Conservation (phyloP, 2,113 vertebrate species). For the Toxostoma redivivum region DNA sequence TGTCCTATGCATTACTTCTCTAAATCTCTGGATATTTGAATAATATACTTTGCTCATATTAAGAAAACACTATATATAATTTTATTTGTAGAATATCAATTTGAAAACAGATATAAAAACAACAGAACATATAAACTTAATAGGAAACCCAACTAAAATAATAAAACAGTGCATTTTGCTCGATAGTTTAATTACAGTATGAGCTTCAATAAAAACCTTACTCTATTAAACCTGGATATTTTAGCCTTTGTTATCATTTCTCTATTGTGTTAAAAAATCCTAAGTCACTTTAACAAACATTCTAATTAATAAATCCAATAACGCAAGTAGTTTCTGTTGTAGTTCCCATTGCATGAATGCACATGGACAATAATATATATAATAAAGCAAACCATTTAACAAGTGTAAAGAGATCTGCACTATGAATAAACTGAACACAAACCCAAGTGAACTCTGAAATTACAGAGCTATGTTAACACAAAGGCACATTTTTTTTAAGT, state of each 20-base stretch:
- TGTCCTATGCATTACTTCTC: not conserved
- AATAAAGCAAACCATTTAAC: not conserved
- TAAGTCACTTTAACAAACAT: not conserved
- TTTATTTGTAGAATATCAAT: slow-evolving; percentile 28
- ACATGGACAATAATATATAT: not conserved
- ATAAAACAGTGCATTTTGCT: not conserved
- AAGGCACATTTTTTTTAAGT: slow-evolving; percentile 7
- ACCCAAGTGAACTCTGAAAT: not conserved
- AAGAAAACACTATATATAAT: not conserved
- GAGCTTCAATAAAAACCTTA: not conserved
- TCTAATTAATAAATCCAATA: not conserved
- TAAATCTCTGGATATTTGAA: not conserved
- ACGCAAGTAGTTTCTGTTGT: not conserved
- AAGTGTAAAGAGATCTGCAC: not conserved
- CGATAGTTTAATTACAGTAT: not conserved
- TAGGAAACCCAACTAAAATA: not conserved
- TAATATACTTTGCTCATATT: not conserved
- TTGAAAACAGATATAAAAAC: not conserved
- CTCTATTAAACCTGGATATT: not conserved
- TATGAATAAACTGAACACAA: not conserved
- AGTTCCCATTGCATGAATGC: not conserved
- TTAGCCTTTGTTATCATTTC: not conserved
- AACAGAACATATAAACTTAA: not conserved
- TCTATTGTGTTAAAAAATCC: not conserved
- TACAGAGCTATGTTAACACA: not conserved